Evolutionary conservation across 1,140 invertebrate genomes (phyloP).

Genomic region (Cecropterus lyciades): DNA sequence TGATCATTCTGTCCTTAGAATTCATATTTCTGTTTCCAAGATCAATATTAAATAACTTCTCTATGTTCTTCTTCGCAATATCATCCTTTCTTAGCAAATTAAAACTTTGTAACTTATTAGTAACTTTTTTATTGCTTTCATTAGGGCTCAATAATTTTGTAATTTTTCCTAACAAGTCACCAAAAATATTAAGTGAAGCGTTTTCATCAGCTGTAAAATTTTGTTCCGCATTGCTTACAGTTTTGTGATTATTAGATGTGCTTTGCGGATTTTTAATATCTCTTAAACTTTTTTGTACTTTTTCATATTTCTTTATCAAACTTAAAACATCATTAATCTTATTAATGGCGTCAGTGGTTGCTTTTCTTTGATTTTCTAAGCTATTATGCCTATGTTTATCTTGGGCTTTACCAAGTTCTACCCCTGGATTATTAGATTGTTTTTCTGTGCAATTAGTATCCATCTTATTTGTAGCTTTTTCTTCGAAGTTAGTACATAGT

Average conservation of each 20-base stretch:
- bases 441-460: constrained; percentile 32
- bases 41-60: constrained; percentile 50
- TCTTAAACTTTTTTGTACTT: constrained; percentile 51
- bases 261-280: constrained; percentile 39
- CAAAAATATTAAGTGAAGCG: constrained; percentile 55
- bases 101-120: constrained; percentile 49
- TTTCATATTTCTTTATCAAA: constrained; percentile 65
- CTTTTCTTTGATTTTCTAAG: constrained; percentile 23
- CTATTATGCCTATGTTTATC: constrained; percentile 29
- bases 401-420: constrained; percentile 18
- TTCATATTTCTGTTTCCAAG: constrained; percentile 50
- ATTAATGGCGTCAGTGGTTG: constrained; percentile 42
- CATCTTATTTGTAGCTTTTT: constrained; percentile 24
- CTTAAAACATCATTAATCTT: constrained; percentile 63
- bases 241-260: constrained; percentile 5
- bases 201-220: constrained; percentile 39
- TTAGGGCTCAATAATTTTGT: constrained; percentile 58
- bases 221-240: background rate
- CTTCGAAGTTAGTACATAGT: constrained; percentile 59
- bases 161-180: constrained; percentile 62
- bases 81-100: constrained; percentile 48
- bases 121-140: constrained; percentile 51
- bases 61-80: constrained; percentile 44
- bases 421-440: constrained; percentile 31
- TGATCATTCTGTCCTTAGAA: constrained; percentile 66